Base-by-base conservation (phyloP, 2,797 vertebrate genomes). In the Agapornis canus region DNA sequence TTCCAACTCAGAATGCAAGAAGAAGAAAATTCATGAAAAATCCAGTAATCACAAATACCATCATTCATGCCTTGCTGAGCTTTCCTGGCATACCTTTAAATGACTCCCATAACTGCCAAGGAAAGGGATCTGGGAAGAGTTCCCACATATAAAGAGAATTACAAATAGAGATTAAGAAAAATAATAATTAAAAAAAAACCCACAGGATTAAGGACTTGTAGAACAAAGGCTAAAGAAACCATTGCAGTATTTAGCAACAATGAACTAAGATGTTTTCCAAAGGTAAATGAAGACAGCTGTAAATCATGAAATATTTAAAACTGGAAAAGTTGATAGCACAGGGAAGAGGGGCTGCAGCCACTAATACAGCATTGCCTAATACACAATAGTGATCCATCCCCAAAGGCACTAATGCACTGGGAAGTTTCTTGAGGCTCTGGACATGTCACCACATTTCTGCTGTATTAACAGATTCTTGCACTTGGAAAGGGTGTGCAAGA, bases 1-100 rank as follows among this genome's bases (percentile, higher is more conserved):
- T 80, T 82, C 42, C 71, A 73, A 71, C 56, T 73, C n/a, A 22
- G 51, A 72, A 49, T 27, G 6, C 45, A 56, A 21, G 1, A 0
- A 37, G 76, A 59, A 85, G 49, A 47, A 77, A 60, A 68, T 16
- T 5, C 31, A 64, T 3, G 57, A 65, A 29, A 76, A 73, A 57
- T 60, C 15, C 90, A 57, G 57, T 8, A 15, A 76, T 72, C 82
- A 22, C 80, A 68, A 94, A 68, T 11, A 78, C 57, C 52, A 86
- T 57, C 93, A 54, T 81, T 95, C 80, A 65, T 8, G 73, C 65
- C 90, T 65, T 14, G 65, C 20, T 69, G 92, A 90, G 80, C 16
- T 25, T 61, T 76, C 91, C 80, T 95, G 94, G 89, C 92, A 65
- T 19, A 72, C 42, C 89, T 94, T 92, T 65, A 78, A 83, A 78